Evolutionary conservation across 2,113 vertebrate genomes (phyloP).

Genomic region (Hyla sarda): DNA sequence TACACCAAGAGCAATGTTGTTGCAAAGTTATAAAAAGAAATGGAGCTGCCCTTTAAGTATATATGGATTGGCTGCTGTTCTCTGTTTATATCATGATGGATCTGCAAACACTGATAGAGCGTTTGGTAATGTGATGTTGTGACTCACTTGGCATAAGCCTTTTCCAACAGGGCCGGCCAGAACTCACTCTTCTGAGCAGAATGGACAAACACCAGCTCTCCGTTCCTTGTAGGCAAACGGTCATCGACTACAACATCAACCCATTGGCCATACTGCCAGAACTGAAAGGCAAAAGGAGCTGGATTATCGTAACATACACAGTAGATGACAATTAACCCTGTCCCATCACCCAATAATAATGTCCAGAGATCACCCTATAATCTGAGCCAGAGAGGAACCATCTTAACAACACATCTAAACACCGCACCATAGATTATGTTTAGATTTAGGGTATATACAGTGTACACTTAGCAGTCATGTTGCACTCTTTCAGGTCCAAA

Average conservation of each 20-base stretch:
- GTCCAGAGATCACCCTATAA: too few relatives aligned
- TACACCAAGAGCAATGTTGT: too few relatives aligned
- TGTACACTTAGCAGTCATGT: too few relatives aligned
- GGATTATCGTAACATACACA: not conserved
- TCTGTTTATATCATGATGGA: not conserved
- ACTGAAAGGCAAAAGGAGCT: constrained; percentile 60
- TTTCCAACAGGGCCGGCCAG: constrained; percentile 75
- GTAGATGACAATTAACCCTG: too few relatives aligned
- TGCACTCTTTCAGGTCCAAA: too few relatives aligned
- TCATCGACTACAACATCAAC: constrained; percentile 76
- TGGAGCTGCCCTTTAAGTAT: not conserved
- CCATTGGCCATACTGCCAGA: constrained; percentile 77
- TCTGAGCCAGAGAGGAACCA: too few relatives aligned
- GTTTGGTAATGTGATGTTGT: not conserved
- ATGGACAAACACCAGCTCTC: constrained; percentile 72
- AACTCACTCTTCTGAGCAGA: constrained; percentile 69
- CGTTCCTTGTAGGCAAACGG: constrained; percentile 66
- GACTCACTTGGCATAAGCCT: constrained; percentile 76
- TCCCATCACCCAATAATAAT: too few relatives aligned
- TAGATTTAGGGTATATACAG: too few relatives aligned
- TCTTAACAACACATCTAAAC: too few relatives aligned
- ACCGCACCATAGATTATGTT: too few relatives aligned
- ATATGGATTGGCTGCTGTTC: not conserved
- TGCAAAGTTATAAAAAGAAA: not conserved
- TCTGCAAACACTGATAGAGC: not conserved